Conservation (phyloP, 2,797 vertebrate species). For the Coranthus polyacanthus region DNA sequence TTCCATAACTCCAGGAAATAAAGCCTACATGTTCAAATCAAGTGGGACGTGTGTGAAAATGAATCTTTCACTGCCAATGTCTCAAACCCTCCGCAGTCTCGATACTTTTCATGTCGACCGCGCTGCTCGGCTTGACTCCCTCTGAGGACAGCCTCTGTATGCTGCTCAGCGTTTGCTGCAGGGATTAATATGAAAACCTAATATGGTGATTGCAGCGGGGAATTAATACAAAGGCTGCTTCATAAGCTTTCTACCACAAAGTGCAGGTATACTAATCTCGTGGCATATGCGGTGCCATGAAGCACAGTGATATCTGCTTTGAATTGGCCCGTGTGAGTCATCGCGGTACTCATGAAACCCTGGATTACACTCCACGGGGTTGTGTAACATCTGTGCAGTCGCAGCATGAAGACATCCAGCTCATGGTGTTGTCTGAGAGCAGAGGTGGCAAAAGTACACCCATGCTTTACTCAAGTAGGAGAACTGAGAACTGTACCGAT, state of each 20-base stretch:
- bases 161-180: slow-evolving; percentile 37
- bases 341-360: slow-evolving; percentile 22
- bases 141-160: slow-evolving; percentile 26
- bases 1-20: slow-evolving; percentile 48
- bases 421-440: neutral
- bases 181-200: slow-evolving; percentile 67
- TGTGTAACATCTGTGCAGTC: slow-evolving; percentile 42
- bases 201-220: slow-evolving; percentile 61
- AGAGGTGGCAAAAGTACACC: too few species aligned
- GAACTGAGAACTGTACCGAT: too few species aligned
- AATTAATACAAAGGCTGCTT: slow-evolving; percentile 60
- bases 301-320: slow-evolving; percentile 50
- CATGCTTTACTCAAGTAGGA: too few species aligned
- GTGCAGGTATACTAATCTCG: slow-evolving; percentile 71
- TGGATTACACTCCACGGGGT: slow-evolving; percentile 46
- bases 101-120: slow-evolving; percentile 21
- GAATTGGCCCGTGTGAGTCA: slow-evolving; percentile 63
- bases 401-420: neutral
- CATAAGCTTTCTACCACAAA: slow-evolving; percentile 59
- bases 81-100: slow-evolving; percentile 29
- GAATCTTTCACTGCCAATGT: slow-evolving; percentile 43
- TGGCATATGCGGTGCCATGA: slow-evolving; percentile 34
- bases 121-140: slow-evolving; percentile 14
- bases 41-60: slow-evolving; percentile 48
- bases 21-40: slow-evolving; percentile 52